phyloP scores from a whole-genome alignment of 2,797 vertebrate genomes.

The Darevskia nairensis region DNA sequence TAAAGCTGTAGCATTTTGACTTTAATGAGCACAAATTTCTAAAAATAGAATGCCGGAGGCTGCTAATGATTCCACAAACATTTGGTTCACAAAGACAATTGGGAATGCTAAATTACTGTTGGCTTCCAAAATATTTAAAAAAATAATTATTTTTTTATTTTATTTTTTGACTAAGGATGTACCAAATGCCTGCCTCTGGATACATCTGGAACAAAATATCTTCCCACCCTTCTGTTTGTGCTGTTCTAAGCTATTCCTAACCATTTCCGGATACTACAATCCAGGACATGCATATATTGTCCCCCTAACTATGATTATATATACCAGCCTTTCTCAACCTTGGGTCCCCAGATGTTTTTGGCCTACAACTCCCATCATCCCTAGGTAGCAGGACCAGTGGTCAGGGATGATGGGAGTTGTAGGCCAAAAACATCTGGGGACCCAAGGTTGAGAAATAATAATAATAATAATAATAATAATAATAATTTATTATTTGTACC shows the following conservation, averaged over 20 bases:
- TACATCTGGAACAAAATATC: background rate
- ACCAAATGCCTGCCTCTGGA: background rate
- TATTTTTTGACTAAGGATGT: background rate
- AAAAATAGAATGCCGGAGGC: slow-evolving; percentile 25
- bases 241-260: background rate
- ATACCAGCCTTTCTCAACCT: no score
- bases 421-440: no score
- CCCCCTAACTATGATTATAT: background rate
- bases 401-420: no score
- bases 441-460: no score
- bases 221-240: background rate
- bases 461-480: no score
- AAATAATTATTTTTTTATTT: no score
- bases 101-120: background rate
- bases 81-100: slow-evolving; percentile 4
- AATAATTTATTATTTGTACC: no score
- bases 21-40: slow-evolving; percentile 27
- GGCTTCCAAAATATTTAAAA: background rate
- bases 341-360: no score
- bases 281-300: background rate
- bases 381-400: no score
- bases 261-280: background rate
- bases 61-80: background rate
- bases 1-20: background rate
- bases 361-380: no score